phyloP scores from a whole-genome alignment of 2,888 invertebrate genomes.

The Chaitophorus viminalis region DNA sequence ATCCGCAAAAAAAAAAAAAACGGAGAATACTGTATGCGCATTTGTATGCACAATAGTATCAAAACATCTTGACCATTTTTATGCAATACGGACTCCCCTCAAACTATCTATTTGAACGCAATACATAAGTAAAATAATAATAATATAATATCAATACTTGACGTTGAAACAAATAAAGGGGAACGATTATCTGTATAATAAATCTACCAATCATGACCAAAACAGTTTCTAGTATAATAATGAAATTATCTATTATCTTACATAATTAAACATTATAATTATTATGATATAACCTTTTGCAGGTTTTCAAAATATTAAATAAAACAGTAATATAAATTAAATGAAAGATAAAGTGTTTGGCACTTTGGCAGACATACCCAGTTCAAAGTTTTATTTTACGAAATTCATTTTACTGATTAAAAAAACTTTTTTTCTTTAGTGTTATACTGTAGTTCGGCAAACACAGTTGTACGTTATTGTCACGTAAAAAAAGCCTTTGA shows the following conservation, averaged over 20 bases:
- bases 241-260: no score
- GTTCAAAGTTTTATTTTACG: slow-evolving; percentile 30
- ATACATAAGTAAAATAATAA: no score
- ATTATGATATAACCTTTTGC: not conserved
- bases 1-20: no score
- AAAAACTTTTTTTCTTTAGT: slow-evolving; percentile 35
- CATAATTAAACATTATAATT: not conserved
- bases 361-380: slow-evolving; percentile 43
- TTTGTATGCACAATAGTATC: no score
- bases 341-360: slow-evolving; percentile 38
- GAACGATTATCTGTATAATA: no score
- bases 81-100: no score
- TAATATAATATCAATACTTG: no score
- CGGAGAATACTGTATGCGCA: no score
- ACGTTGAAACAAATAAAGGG: no score
- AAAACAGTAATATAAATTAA: slow-evolving; percentile 17
- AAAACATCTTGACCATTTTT: no score
- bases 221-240: not conserved
- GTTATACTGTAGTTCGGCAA: slow-evolving; percentile 17
- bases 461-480: slow-evolving; percentile 37
- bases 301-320: not conserved
- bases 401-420: slow-evolving; percentile 52
- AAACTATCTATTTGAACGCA: no score
- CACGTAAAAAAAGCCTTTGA: not conserved
- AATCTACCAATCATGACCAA: not conserved